Conservation (phyloP, 1,140 invertebrate species). For the Chionoecetes opilio region DNA sequence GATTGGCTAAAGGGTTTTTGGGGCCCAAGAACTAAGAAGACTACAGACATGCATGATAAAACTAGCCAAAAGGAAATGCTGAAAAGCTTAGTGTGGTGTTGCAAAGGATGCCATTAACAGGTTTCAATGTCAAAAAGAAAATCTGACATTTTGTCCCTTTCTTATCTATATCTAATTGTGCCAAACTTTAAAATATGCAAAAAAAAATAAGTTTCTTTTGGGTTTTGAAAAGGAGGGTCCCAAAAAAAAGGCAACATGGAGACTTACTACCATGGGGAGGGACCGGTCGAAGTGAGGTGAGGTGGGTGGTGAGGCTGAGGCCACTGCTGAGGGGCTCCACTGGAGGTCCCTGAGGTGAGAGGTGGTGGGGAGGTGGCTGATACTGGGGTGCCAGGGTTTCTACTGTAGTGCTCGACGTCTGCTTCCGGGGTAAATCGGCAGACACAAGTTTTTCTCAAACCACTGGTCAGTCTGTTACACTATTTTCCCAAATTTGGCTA, state of each 20-base stretch:
- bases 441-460: conserved; percentile 75
- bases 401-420: conserved; percentile 96
- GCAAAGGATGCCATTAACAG: conserved; percentile 62
- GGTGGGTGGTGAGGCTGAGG: conserved; percentile 83
- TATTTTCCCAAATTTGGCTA: no score
- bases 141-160: conserved; percentile 50
- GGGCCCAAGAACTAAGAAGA: conserved; percentile 57
- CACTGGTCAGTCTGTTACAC: background rate
- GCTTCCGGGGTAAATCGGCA: conserved; percentile 92
- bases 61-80: conserved; percentile 56
- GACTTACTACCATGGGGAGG: conserved; percentile 79
- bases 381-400: conserved; percentile 89
- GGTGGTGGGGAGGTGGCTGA: conserved; percentile 92
- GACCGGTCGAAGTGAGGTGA: conserved; percentile 83
- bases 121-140: conserved; percentile 34
- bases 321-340: conserved; percentile 83
- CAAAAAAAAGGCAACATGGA: conserved; percentile 84
- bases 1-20: conserved; percentile 38
- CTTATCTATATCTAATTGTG: conserved; percentile 24
- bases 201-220: conserved; percentile 83
- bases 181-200: conserved; percentile 55
- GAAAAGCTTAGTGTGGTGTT: conserved; percentile 65
- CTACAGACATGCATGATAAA: conserved; percentile 71
- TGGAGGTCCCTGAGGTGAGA: conserved; percentile 85
- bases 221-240: conserved; percentile 81